Evolutionary conservation across 92 coral and sea anemone genomes (phyloP).

Genomic region (Pocillopora meandrina): DNA sequence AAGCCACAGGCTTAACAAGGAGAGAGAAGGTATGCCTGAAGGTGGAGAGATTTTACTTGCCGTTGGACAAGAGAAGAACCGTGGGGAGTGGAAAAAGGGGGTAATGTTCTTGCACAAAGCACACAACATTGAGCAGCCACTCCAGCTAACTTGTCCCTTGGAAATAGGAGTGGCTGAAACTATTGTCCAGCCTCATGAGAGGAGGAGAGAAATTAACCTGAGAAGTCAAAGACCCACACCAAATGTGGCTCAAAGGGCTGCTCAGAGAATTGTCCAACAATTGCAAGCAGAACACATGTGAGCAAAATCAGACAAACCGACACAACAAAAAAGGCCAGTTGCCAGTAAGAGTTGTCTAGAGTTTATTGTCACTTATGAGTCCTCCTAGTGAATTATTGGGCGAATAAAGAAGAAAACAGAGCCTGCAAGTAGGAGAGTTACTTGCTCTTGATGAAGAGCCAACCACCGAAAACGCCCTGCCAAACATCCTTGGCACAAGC

Average conservation of each 20-base stretch:
- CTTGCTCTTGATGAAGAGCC: too few relatives aligned
- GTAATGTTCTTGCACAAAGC: too few relatives aligned
- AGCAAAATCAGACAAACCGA: too few relatives aligned
- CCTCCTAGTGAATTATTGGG: too few relatives aligned
- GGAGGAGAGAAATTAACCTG: neutral
- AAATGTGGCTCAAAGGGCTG: neutral
- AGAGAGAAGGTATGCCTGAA: constrained; percentile 25
- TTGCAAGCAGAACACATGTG: neutral
- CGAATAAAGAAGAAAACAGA: too few relatives aligned
- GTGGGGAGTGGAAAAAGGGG: constrained; percentile 63
- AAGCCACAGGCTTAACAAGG: constrained; percentile 52
- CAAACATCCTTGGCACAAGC: too few relatives aligned
- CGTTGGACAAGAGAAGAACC: constrained; percentile 69
- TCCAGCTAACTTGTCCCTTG: neutral
- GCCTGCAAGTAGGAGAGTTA: too few relatives aligned
- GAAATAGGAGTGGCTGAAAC: neutral
- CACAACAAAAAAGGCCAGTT: too few relatives aligned
- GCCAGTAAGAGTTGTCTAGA: too few relatives aligned
- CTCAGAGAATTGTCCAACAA: neutral
- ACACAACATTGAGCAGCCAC: neutral
- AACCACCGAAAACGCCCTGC: too few relatives aligned
- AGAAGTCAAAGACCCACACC: neutral
- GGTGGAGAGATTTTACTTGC: constrained; percentile 61
- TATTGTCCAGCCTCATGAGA: neutral
- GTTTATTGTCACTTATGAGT: too few relatives aligned